These are phyloP conservation scores for Sciurus vulgaris DNA, from an alignment of 2,797 vertebrate genomes.

Conservation along the genomic window DNA sequence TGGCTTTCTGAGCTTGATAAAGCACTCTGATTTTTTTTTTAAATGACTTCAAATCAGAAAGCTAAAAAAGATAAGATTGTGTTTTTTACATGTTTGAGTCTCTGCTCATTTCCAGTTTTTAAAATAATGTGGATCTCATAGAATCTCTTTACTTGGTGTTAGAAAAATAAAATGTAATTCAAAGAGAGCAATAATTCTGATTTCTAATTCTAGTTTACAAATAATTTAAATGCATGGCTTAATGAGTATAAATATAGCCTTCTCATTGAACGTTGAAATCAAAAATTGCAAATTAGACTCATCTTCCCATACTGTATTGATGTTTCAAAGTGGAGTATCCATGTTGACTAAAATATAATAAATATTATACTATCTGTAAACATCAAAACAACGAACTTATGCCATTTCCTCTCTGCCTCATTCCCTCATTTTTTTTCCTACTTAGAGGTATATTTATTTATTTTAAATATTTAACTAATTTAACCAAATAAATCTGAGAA, in stretches of 20 bases:
- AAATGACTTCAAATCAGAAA: slow-evolving; percentile 29
- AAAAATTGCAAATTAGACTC: not conserved
- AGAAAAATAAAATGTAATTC: not conserved
- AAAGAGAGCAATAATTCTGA: not conserved
- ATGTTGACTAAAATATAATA: not conserved
- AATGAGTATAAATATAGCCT: not conserved
- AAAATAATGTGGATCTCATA: not conserved
- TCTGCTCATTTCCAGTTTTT: slow-evolving; percentile 44
- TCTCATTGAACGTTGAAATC: slow-evolving; percentile 13
- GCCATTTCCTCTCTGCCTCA: not conserved
- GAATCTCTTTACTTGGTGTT: not conserved
- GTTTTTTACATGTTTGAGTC: not conserved
- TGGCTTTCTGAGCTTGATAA: slow-evolving; percentile 21
- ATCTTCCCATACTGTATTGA: not conserved
- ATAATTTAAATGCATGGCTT: not conserved
- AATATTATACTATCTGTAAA: slow-evolving; percentile 4
- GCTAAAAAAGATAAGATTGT: not conserved
- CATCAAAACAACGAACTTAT: not conserved
- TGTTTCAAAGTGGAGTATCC: not conserved
- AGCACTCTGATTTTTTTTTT: not conserved
- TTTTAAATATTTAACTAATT: slow-evolving; percentile 36
- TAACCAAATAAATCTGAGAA: not conserved
- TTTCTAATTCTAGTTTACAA: slow-evolving; percentile 42
- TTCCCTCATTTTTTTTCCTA: not conserved
- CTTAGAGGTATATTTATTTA: not conserved